Evolutionary conservation across 2,797 vertebrate species (phyloP), one percentile per base, ranked within the genome.

Genomic region (Astyanax mexicanus): DNA sequence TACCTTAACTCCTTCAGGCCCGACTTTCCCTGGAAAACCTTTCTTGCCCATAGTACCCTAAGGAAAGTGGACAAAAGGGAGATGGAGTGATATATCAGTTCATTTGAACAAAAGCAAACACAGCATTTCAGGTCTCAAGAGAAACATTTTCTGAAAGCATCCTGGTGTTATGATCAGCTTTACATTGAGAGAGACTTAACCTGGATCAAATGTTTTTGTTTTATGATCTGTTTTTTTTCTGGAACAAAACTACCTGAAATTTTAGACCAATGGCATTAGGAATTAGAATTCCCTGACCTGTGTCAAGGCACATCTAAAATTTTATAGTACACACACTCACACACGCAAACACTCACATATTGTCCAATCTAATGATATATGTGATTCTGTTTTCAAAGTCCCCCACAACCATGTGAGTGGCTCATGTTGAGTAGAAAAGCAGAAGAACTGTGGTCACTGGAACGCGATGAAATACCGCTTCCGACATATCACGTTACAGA

Each of bases 1-100:
- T n/a, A 99, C 98, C 96, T 98, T 99, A 12, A 88, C 45, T 81
- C 97, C 98, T 0, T 97, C 95, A 0, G 92, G 90, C 60, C 98
- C 98, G 4, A 93, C 86, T 67, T 92, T 94, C 69, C 98, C 98
- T 7, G 95, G 92, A 90, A 98, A 98, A 54, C 98, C 98, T 83
- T 95, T 95, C 84, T 94, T 91, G 72, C 98, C 97, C 69, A 92
- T 88, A 68, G 91, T 91, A 72, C 98, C 97, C 98, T 99, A 87
- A 80, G 94, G 92, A 25, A 67, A 81, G 0, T 15, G 6, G 52
- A 66, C 12, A 29, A 27, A n/a, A n/a, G n/a, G n/a, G n/a, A n/a
- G n/a, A n/a, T n/a, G n/a, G 38, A 37, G 15, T 4, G 11, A 35
- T 1, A 45, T 17, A 2, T 47, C 49, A 17, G 40, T 32, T 38